A percentile compares a stretch with the other conserved stretches of the same genome.
Conservation (phyloP, 2,888 invertebrate species). For the Acrobeloides nanus region DNA sequence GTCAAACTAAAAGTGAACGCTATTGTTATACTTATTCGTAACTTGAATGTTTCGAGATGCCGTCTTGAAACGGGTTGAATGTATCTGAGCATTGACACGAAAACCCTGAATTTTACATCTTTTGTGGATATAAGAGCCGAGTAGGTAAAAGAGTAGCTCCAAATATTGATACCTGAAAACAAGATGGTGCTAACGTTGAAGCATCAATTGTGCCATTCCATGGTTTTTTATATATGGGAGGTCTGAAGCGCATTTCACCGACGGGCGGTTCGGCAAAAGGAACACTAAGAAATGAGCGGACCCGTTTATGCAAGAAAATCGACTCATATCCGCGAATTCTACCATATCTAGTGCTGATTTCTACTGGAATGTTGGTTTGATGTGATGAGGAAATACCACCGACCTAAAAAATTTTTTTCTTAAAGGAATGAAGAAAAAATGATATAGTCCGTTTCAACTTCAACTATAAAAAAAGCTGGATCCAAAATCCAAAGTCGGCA, state of each 20-base stretch:
- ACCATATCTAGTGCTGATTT: constrained; percentile 38
- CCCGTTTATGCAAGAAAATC: constrained; percentile 37
- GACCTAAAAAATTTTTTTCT: too few species aligned
- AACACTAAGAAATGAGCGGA: constrained; percentile 46
- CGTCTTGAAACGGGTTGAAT: too few species aligned
- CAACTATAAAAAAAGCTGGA: too few species aligned
- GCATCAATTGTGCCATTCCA: constrained; percentile 41
- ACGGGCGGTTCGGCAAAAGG: constrained; percentile 51
- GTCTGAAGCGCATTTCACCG: constrained; percentile 43
- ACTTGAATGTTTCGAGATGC: not conserved
- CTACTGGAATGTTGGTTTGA: constrained; percentile 29
- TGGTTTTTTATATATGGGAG: constrained; percentile 36
- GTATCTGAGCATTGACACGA: too few species aligned
- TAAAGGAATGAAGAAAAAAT: too few species aligned
- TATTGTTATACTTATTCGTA: not conserved
- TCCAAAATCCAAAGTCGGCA: too few species aligned
- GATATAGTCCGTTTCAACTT: too few species aligned
- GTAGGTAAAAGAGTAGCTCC: not conserved
- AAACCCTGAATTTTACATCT: too few species aligned
- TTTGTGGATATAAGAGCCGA: not conserved
- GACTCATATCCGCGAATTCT: constrained; percentile 40
- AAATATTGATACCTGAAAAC: constrained; percentile 34
- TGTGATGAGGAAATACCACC: too few species aligned
- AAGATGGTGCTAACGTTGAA: constrained; percentile 35
- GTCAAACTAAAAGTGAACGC: not conserved